These are phyloP conservation scores for Araneus ventricosus DNA, from an alignment of 1,140 invertebrate species.

Conservation along the genomic window DNA sequence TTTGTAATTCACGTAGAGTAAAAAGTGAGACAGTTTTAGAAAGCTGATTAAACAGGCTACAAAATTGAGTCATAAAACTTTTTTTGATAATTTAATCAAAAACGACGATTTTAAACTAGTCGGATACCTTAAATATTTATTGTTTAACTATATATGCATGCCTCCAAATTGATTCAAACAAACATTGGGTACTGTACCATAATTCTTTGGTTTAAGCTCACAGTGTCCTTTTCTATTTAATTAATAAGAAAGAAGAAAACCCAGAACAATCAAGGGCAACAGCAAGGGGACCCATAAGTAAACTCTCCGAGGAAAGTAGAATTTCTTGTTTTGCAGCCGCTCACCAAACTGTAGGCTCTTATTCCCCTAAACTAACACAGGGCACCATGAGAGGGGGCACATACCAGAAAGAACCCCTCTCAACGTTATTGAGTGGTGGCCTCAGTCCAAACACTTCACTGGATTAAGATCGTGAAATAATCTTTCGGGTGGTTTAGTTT, in stretches of 20 bases:
- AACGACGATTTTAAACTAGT: no score
- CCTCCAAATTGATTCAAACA: no score
- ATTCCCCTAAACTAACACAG: constrained; percentile 53
- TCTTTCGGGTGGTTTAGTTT: constrained; percentile 22
- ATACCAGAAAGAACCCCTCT: constrained; percentile 19
- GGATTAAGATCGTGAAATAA: constrained; percentile 51
- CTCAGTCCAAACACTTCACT: constrained; percentile 50
- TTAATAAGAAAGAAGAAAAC: neutral
- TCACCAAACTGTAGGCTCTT: constrained; percentile 37
- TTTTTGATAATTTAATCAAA: no score
- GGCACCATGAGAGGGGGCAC: neutral
- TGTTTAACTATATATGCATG: no score
- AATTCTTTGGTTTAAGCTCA: neutral
- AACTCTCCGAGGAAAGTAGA: constrained; percentile 43
- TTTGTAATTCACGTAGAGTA: no score
- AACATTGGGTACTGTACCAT: neutral
- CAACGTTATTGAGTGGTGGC: constrained; percentile 36
- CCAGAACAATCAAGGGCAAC: neutral
- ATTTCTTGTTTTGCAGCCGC: constrained; percentile 44
- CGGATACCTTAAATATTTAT: no score
- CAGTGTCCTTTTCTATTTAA: neutral
- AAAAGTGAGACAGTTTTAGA: no score
- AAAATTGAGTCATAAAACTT: no score
- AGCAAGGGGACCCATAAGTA: neutral
- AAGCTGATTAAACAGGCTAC: no score